These are phyloP conservation scores for Montipora sp. DNA, from an alignment of 64 coral and sea anemone genomes.

Conservation along the genomic window DNA sequence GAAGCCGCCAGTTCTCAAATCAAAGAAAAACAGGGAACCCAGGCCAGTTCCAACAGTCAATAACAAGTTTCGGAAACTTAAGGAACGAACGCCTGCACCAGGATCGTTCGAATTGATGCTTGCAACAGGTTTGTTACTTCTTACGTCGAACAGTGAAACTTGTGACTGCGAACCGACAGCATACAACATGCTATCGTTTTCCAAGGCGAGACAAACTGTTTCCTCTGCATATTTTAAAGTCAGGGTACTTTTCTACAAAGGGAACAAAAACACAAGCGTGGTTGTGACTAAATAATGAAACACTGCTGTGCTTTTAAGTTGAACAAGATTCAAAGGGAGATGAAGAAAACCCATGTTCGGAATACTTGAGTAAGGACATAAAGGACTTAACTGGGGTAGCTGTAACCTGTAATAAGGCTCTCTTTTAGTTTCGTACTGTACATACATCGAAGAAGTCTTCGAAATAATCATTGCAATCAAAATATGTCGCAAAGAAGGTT, in stretches of 20 bases:
- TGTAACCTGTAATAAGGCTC: too few species aligned
- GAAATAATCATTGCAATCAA: too few species aligned
- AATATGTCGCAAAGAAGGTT: too few species aligned
- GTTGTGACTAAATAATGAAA: too few species aligned
- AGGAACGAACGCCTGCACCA: constrained; percentile 94
- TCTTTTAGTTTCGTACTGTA: too few species aligned
- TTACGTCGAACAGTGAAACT: constrained; percentile 79
- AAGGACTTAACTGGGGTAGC: too few species aligned
- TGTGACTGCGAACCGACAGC: constrained; percentile 97
- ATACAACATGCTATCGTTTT: constrained; percentile 79
- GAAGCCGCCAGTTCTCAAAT: constrained; percentile 72
- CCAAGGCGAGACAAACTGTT: constrained; percentile 88
- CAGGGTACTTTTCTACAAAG: constrained; percentile 57
- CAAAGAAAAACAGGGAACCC: constrained; percentile 90
- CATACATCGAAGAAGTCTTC: too few species aligned
- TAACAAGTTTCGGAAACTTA: constrained; percentile 81
- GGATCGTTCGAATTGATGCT: constrained; percentile 73
- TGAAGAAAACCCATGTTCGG: too few species aligned
- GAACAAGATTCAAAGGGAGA: too few species aligned
- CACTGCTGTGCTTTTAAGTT: too few species aligned
- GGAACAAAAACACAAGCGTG: background rate
- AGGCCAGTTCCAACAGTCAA: constrained; percentile 90
- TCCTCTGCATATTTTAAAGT: constrained; percentile 63
- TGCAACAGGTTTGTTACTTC: constrained; percentile 51
- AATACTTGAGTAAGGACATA: too few species aligned